Conservation (phyloP, 2,797 vertebrate genomes). For the Toxotes lorentzi region DNA sequence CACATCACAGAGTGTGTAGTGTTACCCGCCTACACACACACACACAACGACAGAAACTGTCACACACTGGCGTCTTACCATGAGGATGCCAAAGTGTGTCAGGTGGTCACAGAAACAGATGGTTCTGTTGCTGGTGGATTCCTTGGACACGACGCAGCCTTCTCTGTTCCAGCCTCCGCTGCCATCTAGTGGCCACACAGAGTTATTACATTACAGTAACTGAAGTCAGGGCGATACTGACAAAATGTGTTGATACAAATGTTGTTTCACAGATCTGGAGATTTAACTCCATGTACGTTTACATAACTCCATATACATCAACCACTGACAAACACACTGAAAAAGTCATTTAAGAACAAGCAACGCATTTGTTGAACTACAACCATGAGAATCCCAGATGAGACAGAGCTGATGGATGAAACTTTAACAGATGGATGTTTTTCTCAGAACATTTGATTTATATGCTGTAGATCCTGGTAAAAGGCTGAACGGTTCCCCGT, state of each 20-base stretch:
- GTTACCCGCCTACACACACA: no score
- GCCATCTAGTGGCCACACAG: slow-evolving; percentile 82
- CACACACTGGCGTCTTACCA: slow-evolving; percentile 86
- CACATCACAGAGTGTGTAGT: no score
- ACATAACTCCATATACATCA: no score
- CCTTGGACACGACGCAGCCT: slow-evolving; percentile 84
- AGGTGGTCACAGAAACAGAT: slow-evolving; percentile 94
- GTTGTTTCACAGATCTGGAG: background rate
- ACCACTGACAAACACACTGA: background rate
- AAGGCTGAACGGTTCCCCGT: background rate
- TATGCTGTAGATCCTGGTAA: background rate
- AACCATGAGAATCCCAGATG: background rate
- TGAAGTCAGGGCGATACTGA: no score
- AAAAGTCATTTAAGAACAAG: background rate
- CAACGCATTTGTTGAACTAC: background rate
- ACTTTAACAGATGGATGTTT: background rate
- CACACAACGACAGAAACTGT: background rate
- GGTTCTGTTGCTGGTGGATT: slow-evolving; percentile 86
- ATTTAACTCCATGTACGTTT: background rate
- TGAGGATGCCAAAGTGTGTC: slow-evolving; percentile 96
- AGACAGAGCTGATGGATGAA: background rate
- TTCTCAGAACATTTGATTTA: background rate
- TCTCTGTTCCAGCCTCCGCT: slow-evolving; percentile 90
- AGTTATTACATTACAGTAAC: slow-evolving; percentile 17
- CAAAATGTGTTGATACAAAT: no score